Evolutionary conservation across 1,140 invertebrate genomes (phyloP).

Genomic region (Drosophila kepulauana): DNA sequence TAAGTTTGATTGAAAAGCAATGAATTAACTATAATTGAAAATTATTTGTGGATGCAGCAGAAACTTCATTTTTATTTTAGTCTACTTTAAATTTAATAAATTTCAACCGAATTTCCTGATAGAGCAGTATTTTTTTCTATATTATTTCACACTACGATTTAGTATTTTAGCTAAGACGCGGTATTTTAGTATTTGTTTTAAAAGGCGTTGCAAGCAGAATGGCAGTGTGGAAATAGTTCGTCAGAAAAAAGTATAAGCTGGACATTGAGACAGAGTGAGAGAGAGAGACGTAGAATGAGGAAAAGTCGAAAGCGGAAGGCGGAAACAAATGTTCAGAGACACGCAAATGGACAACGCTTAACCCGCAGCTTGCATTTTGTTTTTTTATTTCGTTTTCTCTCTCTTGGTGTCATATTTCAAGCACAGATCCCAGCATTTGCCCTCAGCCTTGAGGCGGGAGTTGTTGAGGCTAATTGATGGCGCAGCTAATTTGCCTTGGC

Average conservation of each 20-base stretch:
- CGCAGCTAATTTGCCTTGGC: conserved; percentile 67
- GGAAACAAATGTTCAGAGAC: conserved; percentile 62
- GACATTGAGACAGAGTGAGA: neutral
- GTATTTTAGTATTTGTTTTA: too few species aligned
- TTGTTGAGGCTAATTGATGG: conserved; percentile 66
- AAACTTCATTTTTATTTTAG: too few species aligned
- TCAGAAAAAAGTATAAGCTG: neutral
- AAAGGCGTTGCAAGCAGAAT: neutral
- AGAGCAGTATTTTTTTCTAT: too few species aligned
- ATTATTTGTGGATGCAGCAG: too few species aligned
- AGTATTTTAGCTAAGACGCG: too few species aligned
- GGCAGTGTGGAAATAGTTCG: neutral
- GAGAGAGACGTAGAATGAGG: neutral
- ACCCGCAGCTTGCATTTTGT: conserved; percentile 25
- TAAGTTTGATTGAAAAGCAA: too few species aligned
- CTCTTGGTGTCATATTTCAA: conserved; percentile 15
- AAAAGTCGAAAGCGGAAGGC: neutral
- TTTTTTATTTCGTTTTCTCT: conserved; percentile 10
- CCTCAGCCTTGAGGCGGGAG: conserved; percentile 18
- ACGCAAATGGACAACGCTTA: conserved; percentile 77
- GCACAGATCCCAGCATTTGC: conserved; percentile 5
- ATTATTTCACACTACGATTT: too few species aligned
- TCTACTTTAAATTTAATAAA: too few species aligned
- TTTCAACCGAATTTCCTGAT: too few species aligned
- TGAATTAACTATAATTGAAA: too few species aligned